Evolutionary conservation across 2,113 vertebrate species (phyloP), one percentile per base, ranked within the genome.

Genomic region (Sphaerodactylus townsendi): DNA sequence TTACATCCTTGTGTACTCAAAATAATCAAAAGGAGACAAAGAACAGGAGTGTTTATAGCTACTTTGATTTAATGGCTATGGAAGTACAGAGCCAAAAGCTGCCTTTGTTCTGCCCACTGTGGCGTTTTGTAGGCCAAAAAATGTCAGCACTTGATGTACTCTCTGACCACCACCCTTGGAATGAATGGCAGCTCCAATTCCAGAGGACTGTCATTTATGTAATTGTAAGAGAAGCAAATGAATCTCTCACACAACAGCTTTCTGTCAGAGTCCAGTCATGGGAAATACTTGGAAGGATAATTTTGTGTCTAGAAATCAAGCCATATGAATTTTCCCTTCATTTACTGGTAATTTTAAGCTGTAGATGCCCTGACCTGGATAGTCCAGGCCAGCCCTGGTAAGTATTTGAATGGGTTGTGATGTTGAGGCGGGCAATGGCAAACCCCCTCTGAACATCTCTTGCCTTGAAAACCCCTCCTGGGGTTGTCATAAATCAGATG

Each of bases 1-100:
- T 68, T 87, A 78, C 56, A 82, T 82, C 79, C 85, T 77, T 86
- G 68, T 72, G 41, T 82, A 72, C 80, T 72, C 75, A 41, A 79
- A 82, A 86, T 65, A 78, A 83, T 73, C 74, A 64, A 66, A 56
- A 33, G 85, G 21, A 81, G 77, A 81, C 82, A 84, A 80, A 84
- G 86, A 69, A 71, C 53, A 37, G 33, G 33, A 81, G 72, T 21
- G 77, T 64, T 80, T 77, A 53, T 72, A 56, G 81, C 64, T 39
- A 72, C 77, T 50, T 77, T 81, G 82, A 81, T 80, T 50, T 53
- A 80, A 76, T 17, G 33, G 28, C 56, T 30, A 59, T 30, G 83
- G 79, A 76, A 81, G 50, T 71, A 41, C 71, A 13, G 28, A 84
- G 72, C 77, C 65, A 14, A 77, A 71, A 77, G 53, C 80, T 48